Evolutionary conservation across 2,888 invertebrate species (phyloP).

Genomic region (Idaea aversata): DNA sequence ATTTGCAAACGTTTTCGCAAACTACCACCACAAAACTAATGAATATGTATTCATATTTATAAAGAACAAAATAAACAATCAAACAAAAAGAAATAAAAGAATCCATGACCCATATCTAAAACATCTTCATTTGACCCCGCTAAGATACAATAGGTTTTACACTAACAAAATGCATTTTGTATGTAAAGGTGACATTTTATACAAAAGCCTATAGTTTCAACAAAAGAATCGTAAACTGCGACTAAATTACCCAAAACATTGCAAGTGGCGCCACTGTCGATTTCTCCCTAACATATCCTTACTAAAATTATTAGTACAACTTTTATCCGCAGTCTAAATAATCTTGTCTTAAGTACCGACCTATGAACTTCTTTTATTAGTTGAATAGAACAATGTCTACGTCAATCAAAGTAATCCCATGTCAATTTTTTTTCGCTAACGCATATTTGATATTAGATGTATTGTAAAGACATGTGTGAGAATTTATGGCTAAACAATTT

Average conservation of each 20-base stretch:
- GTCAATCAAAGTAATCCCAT: slow-evolving; percentile 52
- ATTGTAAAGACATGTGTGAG: slow-evolving; percentile 24
- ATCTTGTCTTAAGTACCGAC: neutral
- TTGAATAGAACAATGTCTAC: slow-evolving; percentile 26
- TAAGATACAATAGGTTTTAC: neutral
- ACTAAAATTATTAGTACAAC: neutral
- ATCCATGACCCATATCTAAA: neutral
- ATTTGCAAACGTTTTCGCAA: neutral
- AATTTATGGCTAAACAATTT: slow-evolving; percentile 17
- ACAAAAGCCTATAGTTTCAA: neutral
- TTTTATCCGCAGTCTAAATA: neutral
- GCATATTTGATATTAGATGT: slow-evolving; percentile 45
- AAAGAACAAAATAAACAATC: neutral
- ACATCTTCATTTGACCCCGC: neutral
- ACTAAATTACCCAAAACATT: neutral
- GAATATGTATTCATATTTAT: neutral
- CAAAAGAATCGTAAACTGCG: neutral
- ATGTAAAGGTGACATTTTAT: too few species aligned
- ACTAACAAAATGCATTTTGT: neutral
- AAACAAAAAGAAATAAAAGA: neutral
- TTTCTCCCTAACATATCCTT: neutral
- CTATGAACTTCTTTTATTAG: neutral
- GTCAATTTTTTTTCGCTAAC: slow-evolving; percentile 49
- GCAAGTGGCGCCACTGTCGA: neutral
- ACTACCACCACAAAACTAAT: neutral